A percentile compares a stretch with the other conserved stretches of the same genome.
These are phyloP conservation scores for Dipodomys ordii DNA, from an alignment of 2,113 vertebrate species.

Conservation along the genomic window DNA sequence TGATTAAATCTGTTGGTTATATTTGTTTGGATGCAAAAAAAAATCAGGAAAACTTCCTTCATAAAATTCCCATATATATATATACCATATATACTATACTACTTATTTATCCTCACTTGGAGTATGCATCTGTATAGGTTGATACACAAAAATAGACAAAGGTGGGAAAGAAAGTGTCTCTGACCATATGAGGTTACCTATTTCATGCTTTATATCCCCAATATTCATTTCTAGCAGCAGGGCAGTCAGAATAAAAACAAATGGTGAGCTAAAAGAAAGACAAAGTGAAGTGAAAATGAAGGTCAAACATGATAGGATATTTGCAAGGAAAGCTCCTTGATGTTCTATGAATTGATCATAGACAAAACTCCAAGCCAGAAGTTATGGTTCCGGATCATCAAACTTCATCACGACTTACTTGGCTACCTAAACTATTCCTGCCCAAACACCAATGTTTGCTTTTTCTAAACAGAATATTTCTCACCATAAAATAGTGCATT, in stretches of 20 bases:
- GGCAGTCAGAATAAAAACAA: constrained; percentile 44
- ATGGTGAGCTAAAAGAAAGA: constrained; percentile 63
- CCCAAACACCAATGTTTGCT: constrained; percentile 67
- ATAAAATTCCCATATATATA: too few species aligned
- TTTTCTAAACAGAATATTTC: constrained; percentile 73
- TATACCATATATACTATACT: neutral
- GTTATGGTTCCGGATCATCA: constrained; percentile 60
- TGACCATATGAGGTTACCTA: constrained; percentile 43
- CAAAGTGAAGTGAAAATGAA: constrained; percentile 68
- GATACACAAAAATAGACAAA: constrained; percentile 64
- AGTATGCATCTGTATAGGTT: neutral
- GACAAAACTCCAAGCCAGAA: constrained; percentile 49
- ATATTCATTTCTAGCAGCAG: constrained; percentile 61
- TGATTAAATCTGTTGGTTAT: constrained; percentile 61
- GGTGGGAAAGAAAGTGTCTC: constrained; percentile 46
- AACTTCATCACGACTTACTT: constrained; percentile 39
- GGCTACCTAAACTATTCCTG: constrained; percentile 28
- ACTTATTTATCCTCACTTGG: constrained; percentile 41
- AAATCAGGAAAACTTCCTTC: neutral
- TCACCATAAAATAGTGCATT: constrained; percentile 62
- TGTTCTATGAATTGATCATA: constrained; percentile 58
- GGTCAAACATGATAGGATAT: constrained; percentile 47
- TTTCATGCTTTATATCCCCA: constrained; percentile 74
- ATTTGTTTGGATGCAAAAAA: constrained; percentile 55
- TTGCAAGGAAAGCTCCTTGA: constrained; percentile 55